phyloP scores from a whole-genome alignment of 2,888 invertebrate genomes.

The Heliconius charithonia region DNA sequence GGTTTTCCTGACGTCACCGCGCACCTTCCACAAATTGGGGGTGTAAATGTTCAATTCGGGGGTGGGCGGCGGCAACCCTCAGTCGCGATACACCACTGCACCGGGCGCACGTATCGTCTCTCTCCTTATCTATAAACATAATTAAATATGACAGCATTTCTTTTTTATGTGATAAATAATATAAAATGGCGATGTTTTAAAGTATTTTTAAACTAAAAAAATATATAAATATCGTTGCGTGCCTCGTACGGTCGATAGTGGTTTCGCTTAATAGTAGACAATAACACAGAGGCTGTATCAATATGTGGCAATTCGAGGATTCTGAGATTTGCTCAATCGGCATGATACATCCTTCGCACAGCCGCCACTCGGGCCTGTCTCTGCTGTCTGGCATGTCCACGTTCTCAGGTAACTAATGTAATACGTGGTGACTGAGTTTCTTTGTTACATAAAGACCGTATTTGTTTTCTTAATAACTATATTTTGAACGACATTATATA shows the following conservation, averaged over 20 bases:
- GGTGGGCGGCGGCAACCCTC: constrained; percentile 49
- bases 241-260: constrained; percentile 28
- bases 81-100: constrained; percentile 75
- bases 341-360: constrained; percentile 88
- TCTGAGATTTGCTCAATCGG: constrained; percentile 93
- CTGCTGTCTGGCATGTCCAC: constrained; percentile 75
- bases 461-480: background rate
- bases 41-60: constrained; percentile 42
- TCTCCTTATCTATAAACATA: constrained; percentile 65
- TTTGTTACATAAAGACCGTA: constrained; percentile 8
- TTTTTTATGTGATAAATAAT: constrained; percentile 59
- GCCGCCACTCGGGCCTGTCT: constrained; percentile 88
- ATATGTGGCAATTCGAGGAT: constrained; percentile 88
- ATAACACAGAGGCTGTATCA: constrained; percentile 47
- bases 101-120: constrained; percentile 62
- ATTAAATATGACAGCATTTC: constrained; percentile 67
- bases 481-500: background rate
- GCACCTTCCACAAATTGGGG: constrained; percentile 46
- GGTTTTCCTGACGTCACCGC: constrained; percentile 65
- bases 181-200: constrained; percentile 26
- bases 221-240: background rate
- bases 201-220: constrained; percentile 24
- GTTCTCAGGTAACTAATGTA: constrained; percentile 68
- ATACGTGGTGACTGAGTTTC: background rate
- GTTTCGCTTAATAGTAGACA: constrained; percentile 40